phyloP scores from a whole-genome alignment of 2,113 vertebrate species.

The Pagrus major region DNA sequence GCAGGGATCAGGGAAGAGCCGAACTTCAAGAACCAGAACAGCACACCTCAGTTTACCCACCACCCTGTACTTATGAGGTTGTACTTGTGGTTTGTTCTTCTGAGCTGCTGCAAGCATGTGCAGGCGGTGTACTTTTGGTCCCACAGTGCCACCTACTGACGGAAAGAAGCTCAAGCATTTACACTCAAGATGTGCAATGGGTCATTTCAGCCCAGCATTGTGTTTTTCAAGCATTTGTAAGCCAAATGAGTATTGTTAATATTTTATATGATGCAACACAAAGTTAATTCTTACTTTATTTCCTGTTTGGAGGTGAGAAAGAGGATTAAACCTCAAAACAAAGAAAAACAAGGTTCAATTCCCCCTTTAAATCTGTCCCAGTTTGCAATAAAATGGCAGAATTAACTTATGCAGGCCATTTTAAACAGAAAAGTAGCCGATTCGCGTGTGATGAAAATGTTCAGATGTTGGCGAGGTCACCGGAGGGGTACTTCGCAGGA shows the following conservation, averaged over 20 bases:
- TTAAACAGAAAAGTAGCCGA: not conserved
- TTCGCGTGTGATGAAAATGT: slow-evolving; percentile 19
- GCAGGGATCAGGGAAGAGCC: slow-evolving; percentile 1
- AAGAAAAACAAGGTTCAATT: not conserved
- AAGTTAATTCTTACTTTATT: not conserved
- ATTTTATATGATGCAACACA: not conserved
- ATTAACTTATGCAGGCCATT: slow-evolving; percentile 18
- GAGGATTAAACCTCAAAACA: slow-evolving; percentile 1
- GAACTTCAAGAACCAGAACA: slow-evolving; percentile 16
- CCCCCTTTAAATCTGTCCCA: not conserved
- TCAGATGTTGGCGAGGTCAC: slow-evolving; percentile 35
- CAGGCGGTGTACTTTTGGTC: slow-evolving; percentile 42
- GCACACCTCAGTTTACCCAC: slow-evolving; percentile 18
- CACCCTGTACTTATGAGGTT: slow-evolving; percentile 3
- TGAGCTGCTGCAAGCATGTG: not conserved
- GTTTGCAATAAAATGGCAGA: slow-evolving; percentile 12
- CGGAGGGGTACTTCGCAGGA: slow-evolving; percentile 8
- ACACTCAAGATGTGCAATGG: not conserved
- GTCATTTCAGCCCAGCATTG: not conserved
- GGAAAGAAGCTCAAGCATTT: not conserved
- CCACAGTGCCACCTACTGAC: slow-evolving; percentile 82
- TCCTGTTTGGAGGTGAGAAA: not conserved
- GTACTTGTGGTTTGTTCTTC: slow-evolving; percentile 8
- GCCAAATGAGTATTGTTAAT: not conserved
- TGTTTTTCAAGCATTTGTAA: not conserved